Percentiles rank a stretch among this genome's conserved stretches.
Evolutionary conservation across 2,113 vertebrate genomes (phyloP).

Genomic region (Nannobrachium achirus): DNA sequence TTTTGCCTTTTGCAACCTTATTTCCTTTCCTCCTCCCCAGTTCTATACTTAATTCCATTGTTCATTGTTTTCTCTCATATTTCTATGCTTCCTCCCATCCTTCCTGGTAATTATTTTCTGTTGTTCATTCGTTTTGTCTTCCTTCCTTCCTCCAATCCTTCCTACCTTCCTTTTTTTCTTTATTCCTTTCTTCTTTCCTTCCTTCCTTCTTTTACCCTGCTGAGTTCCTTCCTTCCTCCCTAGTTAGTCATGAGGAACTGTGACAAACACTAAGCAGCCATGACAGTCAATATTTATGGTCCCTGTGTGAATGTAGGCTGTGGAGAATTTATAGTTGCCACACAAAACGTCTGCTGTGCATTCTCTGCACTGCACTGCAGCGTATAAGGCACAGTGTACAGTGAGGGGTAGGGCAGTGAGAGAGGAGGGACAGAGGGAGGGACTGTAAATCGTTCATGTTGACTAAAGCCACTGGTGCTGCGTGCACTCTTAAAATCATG

Average conservation of each 20-base stretch:
- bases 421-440: constrained; percentile 43
- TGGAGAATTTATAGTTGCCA: constrained; percentile 50
- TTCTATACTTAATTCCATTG: no score
- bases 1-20: no score
- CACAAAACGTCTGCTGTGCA: constrained; percentile 32
- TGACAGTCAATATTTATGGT: constrained; percentile 60
- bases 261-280: constrained; percentile 3
- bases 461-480: constrained; percentile 34
- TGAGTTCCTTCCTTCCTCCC: constrained; percentile 1
- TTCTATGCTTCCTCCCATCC: no score
- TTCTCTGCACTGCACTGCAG: constrained; percentile 54
- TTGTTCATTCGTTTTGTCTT: no score
- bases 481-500: constrained; percentile 53
- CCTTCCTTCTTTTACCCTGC: no score
- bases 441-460: constrained; percentile 46
- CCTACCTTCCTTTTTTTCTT: no score
- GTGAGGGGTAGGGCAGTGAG: constrained; percentile 36
- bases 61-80: no score
- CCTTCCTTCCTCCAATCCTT: no score
- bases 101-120: no score
- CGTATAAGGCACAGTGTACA: constrained; percentile 46
- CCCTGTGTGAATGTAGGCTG: constrained; percentile 39
- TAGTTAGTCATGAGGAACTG: constrained; percentile 35
- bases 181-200: no score
- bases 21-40: no score